Percentiles rank a stretch among this genome's conserved stretches.
phyloP scores from a whole-genome alignment of 2,113 vertebrate genomes.

The Ifrita kowaldi region DNA sequence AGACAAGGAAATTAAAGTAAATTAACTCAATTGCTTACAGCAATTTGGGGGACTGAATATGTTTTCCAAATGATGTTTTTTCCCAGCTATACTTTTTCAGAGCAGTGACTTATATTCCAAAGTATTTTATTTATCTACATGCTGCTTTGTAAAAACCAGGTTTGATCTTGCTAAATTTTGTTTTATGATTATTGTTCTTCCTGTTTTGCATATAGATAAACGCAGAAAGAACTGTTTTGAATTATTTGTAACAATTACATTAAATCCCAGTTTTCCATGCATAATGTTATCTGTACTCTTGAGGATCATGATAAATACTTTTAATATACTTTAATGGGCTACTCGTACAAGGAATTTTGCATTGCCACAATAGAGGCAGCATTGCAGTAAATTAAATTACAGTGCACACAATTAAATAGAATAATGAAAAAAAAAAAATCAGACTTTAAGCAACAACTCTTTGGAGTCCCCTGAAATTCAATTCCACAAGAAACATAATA shows the following conservation, averaged over 20 bases:
- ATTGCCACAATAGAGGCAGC: conserved; percentile 57
- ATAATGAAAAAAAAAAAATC: conserved; percentile 48
- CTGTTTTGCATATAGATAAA: conserved; percentile 48
- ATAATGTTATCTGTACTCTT: conserved; percentile 39
- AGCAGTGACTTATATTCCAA: not conserved
- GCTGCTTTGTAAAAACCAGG: not conserved
- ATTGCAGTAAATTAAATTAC: conserved; percentile 71
- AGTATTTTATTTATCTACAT: not conserved
- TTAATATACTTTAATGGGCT: conserved; percentile 75
- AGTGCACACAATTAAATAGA: conserved; percentile 69
- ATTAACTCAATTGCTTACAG: not conserved
- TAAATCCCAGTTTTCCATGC: conserved; percentile 48
- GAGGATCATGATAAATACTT: conserved; percentile 73
- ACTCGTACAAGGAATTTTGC: conserved; percentile 62
- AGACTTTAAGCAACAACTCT: conserved; percentile 44
- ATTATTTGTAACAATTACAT: conserved; percentile 61
- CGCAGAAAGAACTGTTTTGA: conserved; percentile 20
- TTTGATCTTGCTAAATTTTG: conserved; percentile 33
- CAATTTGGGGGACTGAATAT: not conserved
- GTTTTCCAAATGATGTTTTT: not conserved
- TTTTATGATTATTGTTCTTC: conserved; percentile 15
- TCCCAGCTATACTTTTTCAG: not conserved
- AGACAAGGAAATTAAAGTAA: not conserved
- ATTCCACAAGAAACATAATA: conserved; percentile 44
- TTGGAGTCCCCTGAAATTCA: conserved; percentile 55